Percentiles rank a stretch among this genome's conserved stretches.
Conservation (phyloP, 35 echinoderm and acorn worm species). For the Apostichopus japonicus region DNA sequence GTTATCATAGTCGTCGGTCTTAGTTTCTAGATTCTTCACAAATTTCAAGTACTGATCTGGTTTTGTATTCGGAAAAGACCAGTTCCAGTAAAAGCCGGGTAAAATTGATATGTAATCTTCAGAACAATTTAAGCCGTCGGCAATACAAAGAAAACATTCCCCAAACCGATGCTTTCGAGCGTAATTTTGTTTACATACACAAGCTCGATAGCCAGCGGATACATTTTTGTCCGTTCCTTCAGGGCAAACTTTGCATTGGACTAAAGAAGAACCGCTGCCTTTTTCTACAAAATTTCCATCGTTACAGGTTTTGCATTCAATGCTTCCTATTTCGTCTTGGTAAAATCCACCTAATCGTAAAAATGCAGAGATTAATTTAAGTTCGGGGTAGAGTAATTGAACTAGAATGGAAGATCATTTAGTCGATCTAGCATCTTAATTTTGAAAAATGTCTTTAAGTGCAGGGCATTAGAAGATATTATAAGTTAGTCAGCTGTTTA, state of each 20-base stretch:
- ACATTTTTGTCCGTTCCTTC: constrained; percentile 39
- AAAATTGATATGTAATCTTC: constrained; percentile 50
- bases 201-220: constrained; percentile 50
- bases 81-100: constrained; percentile 72
- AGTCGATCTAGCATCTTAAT: background rate
- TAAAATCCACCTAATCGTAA: constrained; percentile 54
- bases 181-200: constrained; percentile 53
- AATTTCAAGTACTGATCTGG: background rate
- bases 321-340: constrained; percentile 47
- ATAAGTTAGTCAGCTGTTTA: background rate
- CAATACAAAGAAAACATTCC: constrained; percentile 22
- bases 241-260: constrained; percentile 55
- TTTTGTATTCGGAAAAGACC: constrained; percentile 42
- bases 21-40: background rate
- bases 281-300: constrained; percentile 50
- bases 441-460: no score
- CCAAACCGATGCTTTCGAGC: constrained; percentile 36
- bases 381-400: background rate
- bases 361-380: no score
- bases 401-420: background rate
- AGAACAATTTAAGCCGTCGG: constrained; percentile 59
- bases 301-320: constrained; percentile 23
- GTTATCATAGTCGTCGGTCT: background rate
- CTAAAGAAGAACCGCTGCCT: background rate
- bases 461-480: background rate